These are phyloP conservation scores for Eulemur mongoz DNA, from an alignment of 2,797 vertebrate species.

Conservation along the genomic window DNA sequence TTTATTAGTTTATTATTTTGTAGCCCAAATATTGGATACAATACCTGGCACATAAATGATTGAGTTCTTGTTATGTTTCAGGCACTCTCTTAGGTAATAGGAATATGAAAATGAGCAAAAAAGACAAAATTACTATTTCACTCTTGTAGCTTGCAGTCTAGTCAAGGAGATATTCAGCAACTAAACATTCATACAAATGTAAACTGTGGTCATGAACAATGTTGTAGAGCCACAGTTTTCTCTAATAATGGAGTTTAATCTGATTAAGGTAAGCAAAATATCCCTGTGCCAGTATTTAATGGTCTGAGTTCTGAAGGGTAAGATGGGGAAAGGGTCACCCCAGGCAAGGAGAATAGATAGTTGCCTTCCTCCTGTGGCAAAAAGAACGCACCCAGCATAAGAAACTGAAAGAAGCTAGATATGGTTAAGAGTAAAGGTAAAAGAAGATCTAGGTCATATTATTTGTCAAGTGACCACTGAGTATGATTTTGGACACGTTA, in stretches of 20 bases:
- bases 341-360: not conserved
- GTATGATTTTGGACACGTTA: not conserved
- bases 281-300: not conserved
- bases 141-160: not conserved
- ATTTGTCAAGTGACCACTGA: not conserved
- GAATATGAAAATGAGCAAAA: not conserved
- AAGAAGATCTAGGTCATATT: not conserved
- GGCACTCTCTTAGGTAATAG: not conserved
- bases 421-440: not conserved
- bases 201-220: not conserved
- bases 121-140: not conserved
- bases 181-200: not conserved
- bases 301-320: not conserved
- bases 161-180: not conserved
- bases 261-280: not conserved
- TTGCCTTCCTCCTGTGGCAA: not conserved
- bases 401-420: not conserved
- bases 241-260: not conserved
- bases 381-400: not conserved
- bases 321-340: not conserved
- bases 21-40: not conserved
- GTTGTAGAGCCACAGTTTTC: not conserved
- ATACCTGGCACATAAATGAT: not conserved
- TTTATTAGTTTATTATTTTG: not conserved
- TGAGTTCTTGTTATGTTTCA: not conserved